These are phyloP conservation scores for Nibea coibor DNA, from an alignment of 2,113 vertebrate genomes.

Conservation along the genomic window DNA sequence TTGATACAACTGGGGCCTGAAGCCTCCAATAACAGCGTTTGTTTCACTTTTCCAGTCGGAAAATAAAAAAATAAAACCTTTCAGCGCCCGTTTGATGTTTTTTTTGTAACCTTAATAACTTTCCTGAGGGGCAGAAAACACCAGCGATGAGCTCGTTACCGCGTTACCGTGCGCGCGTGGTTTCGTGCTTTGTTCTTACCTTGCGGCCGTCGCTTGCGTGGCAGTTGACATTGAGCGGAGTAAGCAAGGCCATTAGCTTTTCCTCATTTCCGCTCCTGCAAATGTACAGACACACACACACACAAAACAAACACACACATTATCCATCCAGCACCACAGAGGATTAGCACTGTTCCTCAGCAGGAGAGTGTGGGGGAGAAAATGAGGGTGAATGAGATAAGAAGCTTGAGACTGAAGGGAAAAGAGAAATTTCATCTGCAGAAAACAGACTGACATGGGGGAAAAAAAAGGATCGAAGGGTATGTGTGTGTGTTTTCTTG, in stretches of 20 bases:
- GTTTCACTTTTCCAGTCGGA: neutral
- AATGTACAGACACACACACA: slow-evolving; percentile 39
- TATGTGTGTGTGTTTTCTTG: slow-evolving; percentile 20
- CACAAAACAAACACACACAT: slow-evolving; percentile 48
- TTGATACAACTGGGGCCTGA: slow-evolving; percentile 15
- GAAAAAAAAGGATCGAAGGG: slow-evolving; percentile 12
- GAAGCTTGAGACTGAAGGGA: slow-evolving; percentile 43
- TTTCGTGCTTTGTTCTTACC: slow-evolving; percentile 82
- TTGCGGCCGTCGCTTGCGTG: slow-evolving; percentile 98
- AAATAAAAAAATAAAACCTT: neutral
- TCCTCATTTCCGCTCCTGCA: slow-evolving; percentile 98
- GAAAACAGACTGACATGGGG: slow-evolving; percentile 21
- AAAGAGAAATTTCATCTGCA: slow-evolving; percentile 50
- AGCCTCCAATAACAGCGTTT: slow-evolving; percentile 32
- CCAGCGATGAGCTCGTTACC: slow-evolving; percentile 32
- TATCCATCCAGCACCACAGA: slow-evolving; percentile 23
- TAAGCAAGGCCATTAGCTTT: slow-evolving; percentile 99
- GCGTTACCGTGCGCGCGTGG: neutral
- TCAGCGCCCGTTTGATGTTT: slow-evolving; percentile 4
- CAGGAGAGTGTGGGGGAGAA: slow-evolving; percentile 37
- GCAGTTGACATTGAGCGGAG: slow-evolving; percentile 98
- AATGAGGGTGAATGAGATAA: slow-evolving; percentile 59
- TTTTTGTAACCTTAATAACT: slow-evolving; percentile 28
- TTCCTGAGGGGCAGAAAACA: slow-evolving; percentile 12
- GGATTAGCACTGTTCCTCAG: slow-evolving; percentile 61